phyloP scores from a whole-genome alignment of 2,113 vertebrate species.

The Brachionichthys hirsutus region DNA sequence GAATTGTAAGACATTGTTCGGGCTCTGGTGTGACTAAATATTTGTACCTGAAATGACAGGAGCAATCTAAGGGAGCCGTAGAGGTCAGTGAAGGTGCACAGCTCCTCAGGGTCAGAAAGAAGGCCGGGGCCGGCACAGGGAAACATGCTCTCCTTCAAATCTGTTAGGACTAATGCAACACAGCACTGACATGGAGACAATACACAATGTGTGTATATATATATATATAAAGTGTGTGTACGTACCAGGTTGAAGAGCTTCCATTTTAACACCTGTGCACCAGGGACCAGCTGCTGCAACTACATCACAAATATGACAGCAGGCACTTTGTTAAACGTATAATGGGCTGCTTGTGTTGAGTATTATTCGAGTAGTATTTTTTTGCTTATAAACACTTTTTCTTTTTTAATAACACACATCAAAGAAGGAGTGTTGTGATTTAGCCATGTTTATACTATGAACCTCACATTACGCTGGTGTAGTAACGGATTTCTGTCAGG shows the following conservation, averaged over 20 bases:
- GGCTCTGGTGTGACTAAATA: background rate
- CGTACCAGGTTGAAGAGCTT: conserved; percentile 60
- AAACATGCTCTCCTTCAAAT: conserved; percentile 37
- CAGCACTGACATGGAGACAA: background rate
- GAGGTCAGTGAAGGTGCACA: conserved; percentile 56
- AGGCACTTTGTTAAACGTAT: too few species aligned
- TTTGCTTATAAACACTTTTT: too few species aligned
- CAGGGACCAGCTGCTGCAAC: conserved; percentile 72
- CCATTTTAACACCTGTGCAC: conserved; percentile 46
- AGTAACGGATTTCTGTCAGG: too few species aligned
- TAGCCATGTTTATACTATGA: too few species aligned
- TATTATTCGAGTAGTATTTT: too few species aligned
- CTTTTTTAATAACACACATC: too few species aligned
- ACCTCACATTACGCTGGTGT: too few species aligned
- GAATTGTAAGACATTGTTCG: too few species aligned
- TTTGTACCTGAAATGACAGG: conserved; percentile 65
- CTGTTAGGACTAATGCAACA: conserved; percentile 28
- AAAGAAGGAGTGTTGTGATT: too few species aligned
- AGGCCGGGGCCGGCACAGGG: conserved; percentile 6
- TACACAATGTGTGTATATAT: background rate
- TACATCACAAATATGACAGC: conserved; percentile 26
- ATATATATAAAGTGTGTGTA: background rate
- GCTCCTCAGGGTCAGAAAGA: conserved; percentile 63
- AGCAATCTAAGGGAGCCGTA: conserved; percentile 60
- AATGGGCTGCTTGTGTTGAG: too few species aligned